phyloP scores from a whole-genome alignment of 2,888 invertebrate species.

The Orthonevra nobilis region DNA sequence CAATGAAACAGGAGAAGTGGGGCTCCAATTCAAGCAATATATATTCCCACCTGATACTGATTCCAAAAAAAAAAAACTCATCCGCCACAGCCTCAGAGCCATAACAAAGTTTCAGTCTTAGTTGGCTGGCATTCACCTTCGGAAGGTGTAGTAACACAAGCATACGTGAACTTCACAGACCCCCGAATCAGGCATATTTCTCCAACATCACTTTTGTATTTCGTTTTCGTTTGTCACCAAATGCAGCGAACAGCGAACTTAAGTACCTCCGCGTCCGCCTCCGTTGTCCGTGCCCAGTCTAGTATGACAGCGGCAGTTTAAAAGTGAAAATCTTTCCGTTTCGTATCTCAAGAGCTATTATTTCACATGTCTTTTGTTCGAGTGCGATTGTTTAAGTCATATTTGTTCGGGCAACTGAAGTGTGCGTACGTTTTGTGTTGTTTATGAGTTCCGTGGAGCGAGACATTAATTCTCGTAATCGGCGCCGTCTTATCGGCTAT shows the following conservation, averaged over 20 bases:
- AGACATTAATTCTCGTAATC: conserved; percentile 40
- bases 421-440: conserved; percentile 6
- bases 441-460: conserved; percentile 26
- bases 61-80: conserved; percentile 26
- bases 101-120: conserved; percentile 55
- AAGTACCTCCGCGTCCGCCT: neutral
- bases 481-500: neutral
- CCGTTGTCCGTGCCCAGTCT: neutral
- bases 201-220: no score
- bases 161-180: conserved; percentile 37
- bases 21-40: conserved; percentile 9
- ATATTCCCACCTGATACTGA: conserved; percentile 33
- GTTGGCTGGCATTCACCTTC: conserved; percentile 55
- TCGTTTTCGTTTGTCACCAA: conserved; percentile 40
- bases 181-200: conserved; percentile 5
- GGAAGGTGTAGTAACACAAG: conserved; percentile 57
- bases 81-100: conserved; percentile 40
- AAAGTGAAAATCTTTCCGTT: conserved; percentile 61
- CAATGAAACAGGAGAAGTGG: conserved; percentile 30
- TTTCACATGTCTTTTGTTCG: conserved; percentile 19
- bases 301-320: conserved; percentile 7
- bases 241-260: conserved; percentile 24
- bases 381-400: conserved; percentile 50
- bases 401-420: conserved; percentile 19
- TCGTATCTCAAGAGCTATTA: conserved; percentile 9